Conservation (phyloP, 37 sponge, comb jelly and placozoan species). For the Axinella damicornis region DNA sequence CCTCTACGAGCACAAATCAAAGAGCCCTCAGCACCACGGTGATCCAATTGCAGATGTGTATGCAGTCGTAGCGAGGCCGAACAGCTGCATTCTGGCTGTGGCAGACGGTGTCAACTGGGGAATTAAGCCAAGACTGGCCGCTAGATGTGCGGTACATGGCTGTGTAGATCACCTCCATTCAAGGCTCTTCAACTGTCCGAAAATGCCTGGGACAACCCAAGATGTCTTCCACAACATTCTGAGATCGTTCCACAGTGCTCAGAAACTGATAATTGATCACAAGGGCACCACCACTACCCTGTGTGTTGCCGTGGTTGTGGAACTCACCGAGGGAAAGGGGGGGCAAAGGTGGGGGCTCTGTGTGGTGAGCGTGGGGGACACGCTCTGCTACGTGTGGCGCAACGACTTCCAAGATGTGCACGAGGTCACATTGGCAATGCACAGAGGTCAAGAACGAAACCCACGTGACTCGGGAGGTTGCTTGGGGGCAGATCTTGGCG, state of each 20-base stretch:
- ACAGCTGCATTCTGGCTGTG: constrained; percentile 75
- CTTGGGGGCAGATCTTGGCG: constrained; percentile 74
- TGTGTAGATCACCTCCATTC: constrained; percentile 61
- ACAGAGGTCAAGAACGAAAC: constrained; percentile 60
- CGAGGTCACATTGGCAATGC: constrained; percentile 75
- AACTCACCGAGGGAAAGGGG: constrained; percentile 39
- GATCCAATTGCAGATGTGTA: constrained; percentile 93
- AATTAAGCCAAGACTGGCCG: constrained; percentile 86
- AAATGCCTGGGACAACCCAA: constrained; percentile 35
- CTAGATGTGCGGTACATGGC: constrained; percentile 83
- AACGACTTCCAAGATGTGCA: constrained; percentile 36
- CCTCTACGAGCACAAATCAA: constrained; percentile 71
- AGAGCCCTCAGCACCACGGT: constrained; percentile 59
- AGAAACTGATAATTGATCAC: constrained; percentile 69
- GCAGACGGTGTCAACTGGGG: constrained; percentile 95
- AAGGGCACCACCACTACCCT: constrained; percentile 83
- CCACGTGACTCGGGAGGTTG: constrained; percentile 77
- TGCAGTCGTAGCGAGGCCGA: constrained; percentile 62
- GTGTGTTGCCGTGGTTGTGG: constrained; percentile 73
- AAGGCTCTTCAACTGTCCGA: constrained; percentile 46
- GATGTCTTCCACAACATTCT: constrained; percentile 70
- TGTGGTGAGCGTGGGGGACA: constrained; percentile 83
- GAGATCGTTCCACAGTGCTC: constrained; percentile 74
- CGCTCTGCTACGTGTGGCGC: constrained; percentile 74
- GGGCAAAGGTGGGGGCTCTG: constrained; percentile 67